Percentiles rank a stretch among this genome's conserved stretches.
These are phyloP conservation scores for Abscondita cerata DNA, from an alignment of 2,888 invertebrate species.

Conservation along the genomic window DNA sequence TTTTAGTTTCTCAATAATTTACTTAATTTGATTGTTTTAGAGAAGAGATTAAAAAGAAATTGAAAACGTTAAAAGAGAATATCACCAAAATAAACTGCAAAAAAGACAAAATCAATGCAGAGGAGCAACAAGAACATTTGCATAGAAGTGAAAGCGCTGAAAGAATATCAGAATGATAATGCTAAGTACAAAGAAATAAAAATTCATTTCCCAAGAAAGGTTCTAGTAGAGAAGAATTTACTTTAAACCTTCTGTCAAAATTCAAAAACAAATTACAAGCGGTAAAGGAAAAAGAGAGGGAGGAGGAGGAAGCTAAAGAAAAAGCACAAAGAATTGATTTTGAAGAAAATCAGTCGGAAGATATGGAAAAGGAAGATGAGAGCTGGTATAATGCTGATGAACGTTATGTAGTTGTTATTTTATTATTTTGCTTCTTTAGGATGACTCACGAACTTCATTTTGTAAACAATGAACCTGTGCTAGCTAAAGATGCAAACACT, in stretches of 20 bases:
- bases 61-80: constrained; percentile 71
- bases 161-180: constrained; percentile 65
- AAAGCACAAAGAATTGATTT: constrained; percentile 34
- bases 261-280: constrained; percentile 81
- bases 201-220: constrained; percentile 70
- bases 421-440: constrained; percentile 63
- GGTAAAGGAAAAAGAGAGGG: constrained; percentile 68
- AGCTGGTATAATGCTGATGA: constrained; percentile 39
- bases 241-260: constrained; percentile 79
- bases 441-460: constrained; percentile 72
- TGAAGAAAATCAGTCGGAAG: constrained; percentile 48
- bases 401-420: not conserved
- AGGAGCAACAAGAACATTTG: constrained; percentile 55
- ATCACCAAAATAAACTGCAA: constrained; percentile 66
- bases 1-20: no score
- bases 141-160: constrained; percentile 62
- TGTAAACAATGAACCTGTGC: constrained; percentile 70
- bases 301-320: constrained; percentile 54
- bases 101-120: constrained; percentile 58
- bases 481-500: constrained; percentile 92
- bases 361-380: constrained; percentile 42
- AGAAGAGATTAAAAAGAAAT: constrained; percentile 78
- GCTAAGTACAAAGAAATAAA: constrained; percentile 57
- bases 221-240: constrained; percentile 75
- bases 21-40: constrained; percentile 57